phyloP scores from a whole-genome alignment of 1,140 invertebrate genomes.

The Drosophila carrolli region DNA sequence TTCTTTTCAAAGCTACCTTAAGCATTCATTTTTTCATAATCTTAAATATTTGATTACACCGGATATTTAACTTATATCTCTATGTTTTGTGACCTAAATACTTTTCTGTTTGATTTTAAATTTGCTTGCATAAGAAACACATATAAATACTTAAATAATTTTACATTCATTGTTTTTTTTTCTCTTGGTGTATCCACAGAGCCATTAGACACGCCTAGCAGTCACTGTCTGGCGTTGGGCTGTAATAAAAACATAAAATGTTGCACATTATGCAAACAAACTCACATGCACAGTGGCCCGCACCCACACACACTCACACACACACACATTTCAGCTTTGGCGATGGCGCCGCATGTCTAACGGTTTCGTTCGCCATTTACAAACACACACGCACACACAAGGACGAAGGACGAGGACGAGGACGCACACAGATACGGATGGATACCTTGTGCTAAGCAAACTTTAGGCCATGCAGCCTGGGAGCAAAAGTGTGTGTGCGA shows the following conservation, averaged over 20 bases:
- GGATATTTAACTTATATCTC: too few relatives aligned
- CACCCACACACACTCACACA: constrained; percentile 12
- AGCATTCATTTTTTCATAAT: too few relatives aligned
- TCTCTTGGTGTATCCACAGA: constrained; percentile 28
- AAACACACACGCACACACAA: constrained; percentile 29
- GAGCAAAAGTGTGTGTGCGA: constrained; percentile 22
- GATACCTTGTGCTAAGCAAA: constrained; percentile 41
- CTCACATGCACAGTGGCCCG: constrained; percentile 3
- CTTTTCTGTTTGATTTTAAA: too few relatives aligned
- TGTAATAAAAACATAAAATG: constrained; percentile 63
- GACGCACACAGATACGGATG: constrained; percentile 14
- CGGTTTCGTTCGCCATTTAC: constrained; percentile 27
- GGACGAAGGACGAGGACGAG: constrained; percentile 11
- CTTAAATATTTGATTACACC: too few relatives aligned
- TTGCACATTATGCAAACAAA: constrained; percentile 62
- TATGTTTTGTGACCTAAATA: too few relatives aligned
- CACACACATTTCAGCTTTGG: constrained; percentile 34
- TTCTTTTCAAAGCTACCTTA: too few relatives aligned
- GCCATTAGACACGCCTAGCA: constrained; percentile 53
- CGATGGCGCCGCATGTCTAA: constrained; percentile 59
- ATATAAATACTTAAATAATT: too few relatives aligned
- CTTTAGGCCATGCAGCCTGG: constrained; percentile 8
- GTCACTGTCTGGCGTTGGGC: constrained; percentile 48
- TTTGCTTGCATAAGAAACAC: too few relatives aligned
- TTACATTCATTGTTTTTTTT: not conserved